Conservation (phyloP, 2,113 vertebrate genomes). For the Catharus bicknelli region DNA sequence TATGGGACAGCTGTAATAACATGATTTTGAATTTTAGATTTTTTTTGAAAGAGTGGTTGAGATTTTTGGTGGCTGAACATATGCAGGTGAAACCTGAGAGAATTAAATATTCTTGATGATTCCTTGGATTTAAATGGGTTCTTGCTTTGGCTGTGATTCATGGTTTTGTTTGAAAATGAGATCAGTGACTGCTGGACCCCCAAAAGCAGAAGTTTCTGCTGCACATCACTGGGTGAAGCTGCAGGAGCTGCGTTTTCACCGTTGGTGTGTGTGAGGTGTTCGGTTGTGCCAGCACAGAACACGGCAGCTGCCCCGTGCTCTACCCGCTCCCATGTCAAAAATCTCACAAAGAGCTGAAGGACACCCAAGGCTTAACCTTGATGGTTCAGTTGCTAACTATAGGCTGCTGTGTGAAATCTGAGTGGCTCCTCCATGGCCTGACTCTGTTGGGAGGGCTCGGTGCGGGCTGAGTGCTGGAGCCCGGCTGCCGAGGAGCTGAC, state of each 20-base stretch:
- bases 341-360: neutral
- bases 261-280: neutral
- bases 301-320: neutral
- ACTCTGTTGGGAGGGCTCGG: neutral
- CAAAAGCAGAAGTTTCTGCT: neutral
- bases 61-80: neutral
- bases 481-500: neutral
- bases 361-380: neutral
- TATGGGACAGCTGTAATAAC: neutral
- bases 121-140: neutral
- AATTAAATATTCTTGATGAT: neutral
- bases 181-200: neutral
- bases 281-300: fast-evolving
- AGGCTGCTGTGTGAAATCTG: neutral
- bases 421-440: neutral
- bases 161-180: neutral
- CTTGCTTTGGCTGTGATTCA: neutral
- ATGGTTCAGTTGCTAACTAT: conserved; percentile 4
- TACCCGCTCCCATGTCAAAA: neutral
- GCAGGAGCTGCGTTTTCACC: neutral
- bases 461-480: neutral
- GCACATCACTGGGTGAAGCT: fast-evolving
- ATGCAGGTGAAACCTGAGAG: neutral
- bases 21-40: neutral
- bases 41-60: neutral